These are phyloP conservation scores for Spicauda simplicius DNA, from an alignment of 2,888 invertebrate species.

Conservation along the genomic window DNA sequence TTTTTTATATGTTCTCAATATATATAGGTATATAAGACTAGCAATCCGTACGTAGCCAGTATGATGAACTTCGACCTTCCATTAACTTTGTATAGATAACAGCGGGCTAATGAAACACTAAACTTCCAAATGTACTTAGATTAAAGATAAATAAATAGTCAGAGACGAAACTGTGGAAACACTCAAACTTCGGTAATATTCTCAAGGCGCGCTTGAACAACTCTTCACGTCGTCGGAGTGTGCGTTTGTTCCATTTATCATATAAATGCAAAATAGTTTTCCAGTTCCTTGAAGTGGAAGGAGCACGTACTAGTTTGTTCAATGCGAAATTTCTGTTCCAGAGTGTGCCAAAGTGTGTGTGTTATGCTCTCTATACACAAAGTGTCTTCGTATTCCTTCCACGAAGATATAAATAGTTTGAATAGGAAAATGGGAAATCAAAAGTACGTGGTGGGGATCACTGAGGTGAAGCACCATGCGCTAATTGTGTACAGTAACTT, in stretches of 20 bases:
- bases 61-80: too few relatives aligned
- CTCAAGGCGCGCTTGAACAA: constrained; percentile 25
- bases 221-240: constrained; percentile 24
- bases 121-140: neutral
- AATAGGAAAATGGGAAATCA: neutral
- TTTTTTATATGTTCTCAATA: too few relatives aligned
- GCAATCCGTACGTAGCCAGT: too few relatives aligned
- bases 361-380: constrained; percentile 4
- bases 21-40: too few relatives aligned
- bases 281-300: constrained; percentile 20
- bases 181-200: constrained; percentile 24
- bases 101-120: neutral
- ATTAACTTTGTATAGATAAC: neutral
- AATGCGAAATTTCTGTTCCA: constrained; percentile 23
- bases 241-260: constrained; percentile 27
- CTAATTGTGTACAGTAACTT: constrained; percentile 59
- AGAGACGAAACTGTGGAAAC: constrained; percentile 16
- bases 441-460: constrained; percentile 25
- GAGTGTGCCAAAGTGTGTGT: neutral
- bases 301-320: constrained; percentile 26
- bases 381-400: constrained; percentile 39
- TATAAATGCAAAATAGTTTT: constrained; percentile 33
- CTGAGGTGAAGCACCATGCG: constrained; percentile 60
- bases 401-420: neutral
- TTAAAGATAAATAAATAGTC: constrained; percentile 20